These are phyloP conservation scores for Syngnathus rostellatus DNA, from an alignment of 2,797 vertebrate species.

Conservation along the genomic window DNA sequence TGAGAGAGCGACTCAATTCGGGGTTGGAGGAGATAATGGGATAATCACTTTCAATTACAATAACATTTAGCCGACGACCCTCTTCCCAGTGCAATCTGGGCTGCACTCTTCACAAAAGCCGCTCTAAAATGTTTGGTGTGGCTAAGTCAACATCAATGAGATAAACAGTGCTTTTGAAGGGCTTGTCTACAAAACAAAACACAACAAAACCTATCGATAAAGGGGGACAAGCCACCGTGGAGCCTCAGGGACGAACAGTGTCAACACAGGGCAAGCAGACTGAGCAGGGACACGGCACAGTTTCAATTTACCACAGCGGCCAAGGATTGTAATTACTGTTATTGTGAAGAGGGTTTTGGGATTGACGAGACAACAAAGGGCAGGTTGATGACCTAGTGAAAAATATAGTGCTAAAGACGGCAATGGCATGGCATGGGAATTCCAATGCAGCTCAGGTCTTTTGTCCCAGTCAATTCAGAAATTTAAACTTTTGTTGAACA, in stretches of 20 bases:
- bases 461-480: not conserved
- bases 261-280: slow-evolving; percentile 18
- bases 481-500: not conserved
- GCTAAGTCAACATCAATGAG: slow-evolving; percentile 59
- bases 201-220: slow-evolving; percentile 30
- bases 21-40: slow-evolving; percentile 58
- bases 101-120: slow-evolving; percentile 44
- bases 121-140: slow-evolving; percentile 48
- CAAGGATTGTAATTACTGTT: slow-evolving; percentile 38
- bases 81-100: slow-evolving; percentile 51
- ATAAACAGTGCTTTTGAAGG: slow-evolving; percentile 48
- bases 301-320: slow-evolving; percentile 28
- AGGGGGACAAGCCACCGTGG: slow-evolving; percentile 1
- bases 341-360: slow-evolving; percentile 30
- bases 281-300: slow-evolving; percentile 27
- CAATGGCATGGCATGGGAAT: not conserved
- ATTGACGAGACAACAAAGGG: slow-evolving; percentile 35
- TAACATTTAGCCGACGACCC: slow-evolving; percentile 49
- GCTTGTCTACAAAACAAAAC: slow-evolving; percentile 23
- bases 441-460: not conserved
- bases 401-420: slow-evolving; percentile 15
- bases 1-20: slow-evolving; percentile 27
- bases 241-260: slow-evolving; percentile 15
- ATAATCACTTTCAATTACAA: slow-evolving; percentile 69
- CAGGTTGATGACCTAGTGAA: slow-evolving; percentile 24